Evolutionary conservation across 2,113 vertebrate genomes (phyloP), one percentile per base, ranked within the genome.

Genomic region (Albula goreensis): DNA sequence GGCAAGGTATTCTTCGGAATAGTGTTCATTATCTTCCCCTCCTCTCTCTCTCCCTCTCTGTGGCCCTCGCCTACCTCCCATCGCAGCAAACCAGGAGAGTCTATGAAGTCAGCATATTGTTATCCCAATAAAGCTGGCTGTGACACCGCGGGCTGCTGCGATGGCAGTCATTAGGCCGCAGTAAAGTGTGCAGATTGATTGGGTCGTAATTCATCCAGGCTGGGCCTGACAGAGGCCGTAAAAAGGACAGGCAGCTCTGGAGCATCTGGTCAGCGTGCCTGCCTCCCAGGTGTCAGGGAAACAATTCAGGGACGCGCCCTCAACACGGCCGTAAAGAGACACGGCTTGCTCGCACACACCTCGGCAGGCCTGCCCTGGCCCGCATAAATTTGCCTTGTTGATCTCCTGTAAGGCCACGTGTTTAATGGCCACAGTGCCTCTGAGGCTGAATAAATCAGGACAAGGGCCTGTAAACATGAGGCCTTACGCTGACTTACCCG

Each of bases 111-210:
- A 82, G 57, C 80, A 70, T 82, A 86, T 82, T 82, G 85, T 66
- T 51, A 74, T 70, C 22, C 79, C 85, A 74, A 82, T 82, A 74
- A 86, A 82, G 56, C 63, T 66, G 56, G 41, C 53, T 10, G 78
- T 86, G 78, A 86, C 85, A 50, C 53, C 6, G 53, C 8, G 52
- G 53, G 53, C 52, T 19, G 66, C 50, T 22, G 78, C 25, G 52
- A 53, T 85, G 50, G n/a, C 57, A 52, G 85, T 82, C 85, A 86
- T 66, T 48, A 78, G 84, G 63, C 81, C 5, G 78, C 78, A 87
- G 84, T 86, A 86, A 87, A 83, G 82, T 25, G 86, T 53, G 78
- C 74, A 52, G 83, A 87, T 81, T 87, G 83, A 87, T 85, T 80
- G 83, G 86, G 78, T 78, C 50, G 66, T 87, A 85, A 85, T 74